phyloP scores from a whole-genome alignment of 2,113 vertebrate genomes.

The Nycticebus coucang region DNA sequence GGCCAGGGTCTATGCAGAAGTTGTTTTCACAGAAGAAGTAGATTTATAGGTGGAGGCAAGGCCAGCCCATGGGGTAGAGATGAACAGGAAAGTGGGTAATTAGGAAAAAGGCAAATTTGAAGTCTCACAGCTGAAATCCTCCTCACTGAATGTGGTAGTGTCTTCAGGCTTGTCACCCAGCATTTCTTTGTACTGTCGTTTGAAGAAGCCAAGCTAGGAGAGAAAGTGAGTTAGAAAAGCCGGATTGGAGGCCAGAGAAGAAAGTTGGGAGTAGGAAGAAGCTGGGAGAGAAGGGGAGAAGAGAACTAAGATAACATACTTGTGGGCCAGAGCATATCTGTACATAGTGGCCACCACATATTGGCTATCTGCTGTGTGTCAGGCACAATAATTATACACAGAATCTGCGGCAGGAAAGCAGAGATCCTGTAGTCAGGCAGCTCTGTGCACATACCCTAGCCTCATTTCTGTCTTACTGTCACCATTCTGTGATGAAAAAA shows the following conservation, averaged over 20 bases:
- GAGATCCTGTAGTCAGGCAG: not conserved
- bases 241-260: not conserved
- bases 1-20: not conserved
- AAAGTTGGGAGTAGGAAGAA: not conserved
- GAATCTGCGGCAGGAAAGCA: not conserved
- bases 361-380: not conserved
- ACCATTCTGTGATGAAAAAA: not conserved
- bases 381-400: not conserved
- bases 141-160: not conserved
- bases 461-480: not conserved
- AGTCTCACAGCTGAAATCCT: not conserved
- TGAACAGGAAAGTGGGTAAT: not conserved
- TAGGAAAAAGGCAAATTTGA: not conserved
- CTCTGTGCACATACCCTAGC: fast-evolving
- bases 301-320: not conserved
- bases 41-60: not conserved
- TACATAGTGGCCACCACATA: fast-evolving
- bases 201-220: constrained; percentile 90
- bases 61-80: not conserved
- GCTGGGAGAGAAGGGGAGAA: not conserved
- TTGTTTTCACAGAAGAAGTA: not conserved
- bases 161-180: constrained; percentile 58
- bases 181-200: constrained; percentile 87
- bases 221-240: constrained; percentile 11
- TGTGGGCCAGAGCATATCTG: not conserved